These are phyloP conservation scores for Arvicanthis niloticus DNA, from an alignment of 2,113 vertebrate genomes.

Conservation along the genomic window DNA sequence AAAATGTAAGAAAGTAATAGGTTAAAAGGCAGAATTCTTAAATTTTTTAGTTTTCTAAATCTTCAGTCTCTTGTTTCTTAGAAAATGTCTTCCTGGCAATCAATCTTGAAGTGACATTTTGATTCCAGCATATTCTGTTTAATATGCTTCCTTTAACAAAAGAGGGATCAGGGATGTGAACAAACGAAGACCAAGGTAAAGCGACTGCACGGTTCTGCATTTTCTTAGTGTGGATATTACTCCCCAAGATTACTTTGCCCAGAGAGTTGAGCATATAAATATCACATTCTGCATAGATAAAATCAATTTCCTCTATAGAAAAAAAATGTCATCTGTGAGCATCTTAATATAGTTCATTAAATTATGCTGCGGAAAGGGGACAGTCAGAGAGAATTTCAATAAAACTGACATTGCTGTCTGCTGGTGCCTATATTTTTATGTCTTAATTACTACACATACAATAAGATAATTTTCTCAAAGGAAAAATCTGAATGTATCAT, in stretches of 20 bases:
- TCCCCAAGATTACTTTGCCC: not conserved
- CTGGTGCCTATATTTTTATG: not conserved
- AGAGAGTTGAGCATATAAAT: not conserved
- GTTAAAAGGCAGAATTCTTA: not conserved
- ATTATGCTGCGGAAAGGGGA: not conserved
- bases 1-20: not conserved
- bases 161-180: not conserved
- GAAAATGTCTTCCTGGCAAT: not conserved
- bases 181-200: not conserved
- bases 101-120: not conserved
- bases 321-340: not conserved
- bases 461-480: not conserved
- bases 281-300: slow-evolving; percentile 1
- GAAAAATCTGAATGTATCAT: not conserved
- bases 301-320: not conserved
- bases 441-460: not conserved
- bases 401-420: not conserved
- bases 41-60: not conserved
- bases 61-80: not conserved
- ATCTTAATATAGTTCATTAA: slow-evolving; percentile 7
- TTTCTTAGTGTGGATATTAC: not conserved
- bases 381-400: not conserved
- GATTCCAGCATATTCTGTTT: not conserved
- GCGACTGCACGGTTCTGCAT: not conserved
- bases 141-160: not conserved